Conservation (phyloP, 2,113 vertebrate genomes). For the Erinaceus europaeus region DNA sequence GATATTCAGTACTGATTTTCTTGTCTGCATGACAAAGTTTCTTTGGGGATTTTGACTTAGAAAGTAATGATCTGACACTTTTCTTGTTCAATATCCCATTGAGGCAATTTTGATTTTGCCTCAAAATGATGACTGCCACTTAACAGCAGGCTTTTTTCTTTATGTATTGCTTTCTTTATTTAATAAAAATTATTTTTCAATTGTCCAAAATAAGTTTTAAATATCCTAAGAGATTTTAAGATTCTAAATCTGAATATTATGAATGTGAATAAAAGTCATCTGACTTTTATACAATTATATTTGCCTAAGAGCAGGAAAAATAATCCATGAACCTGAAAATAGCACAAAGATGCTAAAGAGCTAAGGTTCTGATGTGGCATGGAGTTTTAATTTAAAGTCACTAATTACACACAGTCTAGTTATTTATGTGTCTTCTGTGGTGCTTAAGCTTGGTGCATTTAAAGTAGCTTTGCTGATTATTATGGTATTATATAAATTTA, state of each 20-base stretch:
- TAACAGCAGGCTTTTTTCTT: background rate
- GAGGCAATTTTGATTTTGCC: background rate
- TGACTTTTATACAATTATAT: conserved; percentile 3
- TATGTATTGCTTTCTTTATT: background rate
- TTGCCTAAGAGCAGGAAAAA: background rate
- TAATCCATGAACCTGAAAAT: conserved; percentile 28
- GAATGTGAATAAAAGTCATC: background rate
- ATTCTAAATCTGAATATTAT: background rate
- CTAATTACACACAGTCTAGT: background rate
- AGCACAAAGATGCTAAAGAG: background rate
- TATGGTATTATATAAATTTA: background rate
- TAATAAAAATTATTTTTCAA: background rate
- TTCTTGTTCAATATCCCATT: background rate
- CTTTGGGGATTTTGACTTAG: background rate
- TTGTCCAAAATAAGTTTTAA: background rate
- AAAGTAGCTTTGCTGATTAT: background rate
- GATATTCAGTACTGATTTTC: background rate
- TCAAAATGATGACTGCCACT: background rate
- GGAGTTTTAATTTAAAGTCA: conserved; percentile 25
- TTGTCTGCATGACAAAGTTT: background rate
- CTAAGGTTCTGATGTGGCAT: background rate
- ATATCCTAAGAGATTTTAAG: background rate
- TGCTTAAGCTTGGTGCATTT: background rate
- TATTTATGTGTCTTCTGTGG: background rate
- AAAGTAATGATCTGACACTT: background rate